Evolutionary conservation across 2,888 invertebrate species (phyloP).

Genomic region (Torymus aiolomorphi): DNA sequence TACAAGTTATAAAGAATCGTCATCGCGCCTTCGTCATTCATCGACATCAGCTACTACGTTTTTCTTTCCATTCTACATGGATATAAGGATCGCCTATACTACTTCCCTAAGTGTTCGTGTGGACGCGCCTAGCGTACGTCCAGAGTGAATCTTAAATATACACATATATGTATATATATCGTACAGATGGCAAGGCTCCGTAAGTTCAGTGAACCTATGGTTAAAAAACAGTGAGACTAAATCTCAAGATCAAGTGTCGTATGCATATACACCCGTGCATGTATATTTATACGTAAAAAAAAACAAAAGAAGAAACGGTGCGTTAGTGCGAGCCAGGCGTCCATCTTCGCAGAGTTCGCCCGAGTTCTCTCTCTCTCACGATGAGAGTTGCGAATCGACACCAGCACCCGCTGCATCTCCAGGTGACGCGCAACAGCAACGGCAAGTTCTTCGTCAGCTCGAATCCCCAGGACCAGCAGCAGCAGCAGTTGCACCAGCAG

Average conservation of each 20-base stretch:
- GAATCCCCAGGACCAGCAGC: slow-evolving; percentile 58
- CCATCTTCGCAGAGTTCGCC: too few relatives aligned
- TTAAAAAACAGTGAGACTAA: slow-evolving; percentile 7
- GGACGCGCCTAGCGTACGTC: not conserved
- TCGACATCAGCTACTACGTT: not conserved
- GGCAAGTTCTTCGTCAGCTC: slow-evolving; percentile 72
- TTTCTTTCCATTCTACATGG: slow-evolving; percentile 20
- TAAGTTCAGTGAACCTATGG: slow-evolving; percentile 46
- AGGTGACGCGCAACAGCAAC: slow-evolving; percentile 72
- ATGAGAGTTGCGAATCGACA: slow-evolving; percentile 72
- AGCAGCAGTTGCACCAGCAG: slow-evolving; percentile 56
- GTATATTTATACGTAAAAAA: too few relatives aligned
- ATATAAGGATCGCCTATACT: not conserved
- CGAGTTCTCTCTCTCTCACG: slow-evolving; percentile 57
- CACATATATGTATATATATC: too few relatives aligned
- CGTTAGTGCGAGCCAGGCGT: too few relatives aligned
- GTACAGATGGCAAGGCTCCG: not conserved
- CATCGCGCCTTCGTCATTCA: not conserved
- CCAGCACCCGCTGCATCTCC: slow-evolving; percentile 72
- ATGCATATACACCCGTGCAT: too few relatives aligned
- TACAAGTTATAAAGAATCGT: too few relatives aligned
- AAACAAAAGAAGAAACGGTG: too few relatives aligned
- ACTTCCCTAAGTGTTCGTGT: slow-evolving; percentile 35
- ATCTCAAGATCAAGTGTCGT: too few relatives aligned
- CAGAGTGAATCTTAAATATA: too few relatives aligned